Evolutionary conservation across 2,113 vertebrate species (phyloP), one percentile per base, ranked within the genome.

Genomic region (Microtus oregoni): DNA sequence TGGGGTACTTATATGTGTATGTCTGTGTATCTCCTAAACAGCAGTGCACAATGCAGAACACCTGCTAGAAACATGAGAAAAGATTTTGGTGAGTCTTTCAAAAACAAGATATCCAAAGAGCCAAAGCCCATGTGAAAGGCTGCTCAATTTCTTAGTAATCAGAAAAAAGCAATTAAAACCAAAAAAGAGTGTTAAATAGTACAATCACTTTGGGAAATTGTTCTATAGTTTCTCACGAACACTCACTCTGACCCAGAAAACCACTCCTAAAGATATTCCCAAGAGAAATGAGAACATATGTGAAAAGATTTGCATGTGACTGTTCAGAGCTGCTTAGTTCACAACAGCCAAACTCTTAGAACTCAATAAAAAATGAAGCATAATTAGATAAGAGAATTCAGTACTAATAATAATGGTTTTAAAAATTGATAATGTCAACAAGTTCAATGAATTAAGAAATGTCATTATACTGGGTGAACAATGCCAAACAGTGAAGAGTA

Each of bases 91-190:
- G n/a, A 86, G 68, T 4, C 52, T 76, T 92, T 92, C 92, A 65
- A 89, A 94, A n/a, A 95, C 61, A 92, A 61, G 26, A 68, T 70
- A 63, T 44, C 32, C 28, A 81, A 90, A 89, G 15, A 30, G 38
- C 17, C 55, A 89, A 85, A 85, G 90, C 28, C 17, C 70, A 77
- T 11, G 67, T 19, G 28, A 93, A 86, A 81, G 19, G n/a, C 78
- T 77, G 73, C 5, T 92, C 87, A 83, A 87, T 38, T 35, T 47
- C 38, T 83, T 14, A 86, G 77, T 96, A 92, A 92, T 87, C 75
- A 88, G 89, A 38, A 6, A 61, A 97, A 93, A 35, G 38, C 85
- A 95, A 96, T 90, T 87, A 95, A 96, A 96, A 90, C 38, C 88
- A 94, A 86, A 81, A 35, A 73, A 28, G 38, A 82, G 1, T 72